These are phyloP conservation scores for Euphysa ruthae DNA, from an alignment of 30 jellyfish, hydroid and myxozoan genomes.

Conservation along the genomic window DNA sequence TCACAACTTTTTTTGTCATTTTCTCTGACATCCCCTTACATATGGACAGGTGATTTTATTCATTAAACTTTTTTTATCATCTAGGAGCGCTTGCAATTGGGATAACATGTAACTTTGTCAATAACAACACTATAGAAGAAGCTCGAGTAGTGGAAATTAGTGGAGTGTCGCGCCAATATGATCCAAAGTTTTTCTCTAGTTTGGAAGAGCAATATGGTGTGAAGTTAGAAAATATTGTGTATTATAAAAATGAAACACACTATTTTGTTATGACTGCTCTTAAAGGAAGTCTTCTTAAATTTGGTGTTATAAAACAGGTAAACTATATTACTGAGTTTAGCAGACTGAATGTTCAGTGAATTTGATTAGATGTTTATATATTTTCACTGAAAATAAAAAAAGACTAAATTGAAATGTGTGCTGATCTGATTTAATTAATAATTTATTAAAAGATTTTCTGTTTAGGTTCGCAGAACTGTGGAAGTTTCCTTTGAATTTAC, in stretches of 20 bases:
- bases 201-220: conserved; percentile 68
- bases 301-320: conserved; percentile 79
- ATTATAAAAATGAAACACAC: conserved; percentile 93
- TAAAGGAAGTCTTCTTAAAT: conserved; percentile 63
- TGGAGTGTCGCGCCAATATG: conserved; percentile 88
- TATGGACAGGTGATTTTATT: no score
- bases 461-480: no score
- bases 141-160: conserved; percentile 91
- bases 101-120: conserved; percentile 87
- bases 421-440: no score
- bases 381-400: no score
- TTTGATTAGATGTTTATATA: no score
- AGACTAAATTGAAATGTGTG: no score
- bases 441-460: no score
- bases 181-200: conserved; percentile 73
- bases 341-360: not conserved
- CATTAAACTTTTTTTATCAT: no score
- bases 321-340: not conserved
- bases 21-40: no score
- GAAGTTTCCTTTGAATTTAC: no score
- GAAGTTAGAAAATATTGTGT: conserved; percentile 84
- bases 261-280: conserved; percentile 94
- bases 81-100: conserved; percentile 96
- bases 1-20: no score
- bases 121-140: conserved; percentile 85